A percentile compares a stretch with the other conserved stretches of the same genome.
Conservation (phyloP, 1,140 invertebrate species). For the Battus philenor region DNA sequence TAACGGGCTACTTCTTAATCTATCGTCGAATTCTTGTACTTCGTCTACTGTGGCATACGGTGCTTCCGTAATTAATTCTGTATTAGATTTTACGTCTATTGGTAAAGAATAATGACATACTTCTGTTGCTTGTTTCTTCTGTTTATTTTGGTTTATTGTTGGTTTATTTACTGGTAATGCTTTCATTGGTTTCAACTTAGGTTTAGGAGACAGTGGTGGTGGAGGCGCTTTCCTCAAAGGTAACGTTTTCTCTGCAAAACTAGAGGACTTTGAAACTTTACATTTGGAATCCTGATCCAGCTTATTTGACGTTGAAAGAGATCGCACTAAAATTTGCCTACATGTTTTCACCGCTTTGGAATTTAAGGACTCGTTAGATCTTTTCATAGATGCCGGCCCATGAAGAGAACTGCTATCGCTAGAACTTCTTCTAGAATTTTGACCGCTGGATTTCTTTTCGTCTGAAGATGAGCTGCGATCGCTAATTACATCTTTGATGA, state of each 20-base stretch:
- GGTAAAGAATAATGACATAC: constrained; percentile 65
- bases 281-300: constrained; percentile 64
- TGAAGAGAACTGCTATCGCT: constrained; percentile 62
- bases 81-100: constrained; percentile 51
- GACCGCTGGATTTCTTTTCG: constrained; percentile 65
- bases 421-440: constrained; percentile 63
- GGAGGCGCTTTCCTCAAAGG: constrained; percentile 72
- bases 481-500: constrained; percentile 74
- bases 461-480: constrained; percentile 70
- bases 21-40: constrained; percentile 55
- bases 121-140: constrained; percentile 46
- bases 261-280: constrained; percentile 69
- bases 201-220: constrained; percentile 72
- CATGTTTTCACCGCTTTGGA: constrained; percentile 69
- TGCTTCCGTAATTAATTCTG: constrained; percentile 39
- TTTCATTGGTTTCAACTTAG: constrained; percentile 70
- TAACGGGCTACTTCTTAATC: constrained; percentile 48
- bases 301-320: constrained; percentile 68
- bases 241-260: constrained; percentile 71
- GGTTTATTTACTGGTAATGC: constrained; percentile 50
- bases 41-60: constrained; percentile 64
- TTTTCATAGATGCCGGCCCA: constrained; percentile 48
- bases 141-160: constrained; percentile 36
- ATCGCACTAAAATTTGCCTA: constrained; percentile 72
- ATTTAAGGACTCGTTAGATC: constrained; percentile 64